phyloP scores from a whole-genome alignment of 2,888 invertebrate genomes.

The Gonocerus acuteangulatus region DNA sequence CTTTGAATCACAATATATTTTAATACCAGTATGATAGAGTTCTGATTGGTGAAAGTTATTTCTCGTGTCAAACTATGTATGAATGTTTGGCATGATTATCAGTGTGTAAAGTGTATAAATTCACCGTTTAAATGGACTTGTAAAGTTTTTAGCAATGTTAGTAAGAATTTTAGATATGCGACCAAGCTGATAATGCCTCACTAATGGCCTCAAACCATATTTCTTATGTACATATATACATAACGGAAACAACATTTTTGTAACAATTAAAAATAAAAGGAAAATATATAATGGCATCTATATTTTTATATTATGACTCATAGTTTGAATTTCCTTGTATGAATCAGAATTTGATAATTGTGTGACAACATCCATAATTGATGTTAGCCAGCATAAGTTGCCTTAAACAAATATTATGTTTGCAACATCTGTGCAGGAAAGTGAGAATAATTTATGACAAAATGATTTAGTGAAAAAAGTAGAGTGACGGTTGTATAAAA shows the following conservation, averaged over 20 bases:
- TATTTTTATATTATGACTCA: neutral
- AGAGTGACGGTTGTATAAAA: no score
- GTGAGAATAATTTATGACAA: no score
- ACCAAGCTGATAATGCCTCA: neutral
- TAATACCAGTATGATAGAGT: neutral
- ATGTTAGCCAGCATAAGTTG: no score
- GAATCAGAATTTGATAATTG: no score
- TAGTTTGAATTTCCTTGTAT: no score
- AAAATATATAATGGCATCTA: neutral
- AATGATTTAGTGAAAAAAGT: no score
- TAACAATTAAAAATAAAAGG: neutral
- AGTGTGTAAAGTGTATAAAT: neutral
- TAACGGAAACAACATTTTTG: neutral
- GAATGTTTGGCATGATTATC: neutral
- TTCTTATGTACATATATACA: neutral
- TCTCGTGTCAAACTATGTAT: neutral
- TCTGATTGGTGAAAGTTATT: neutral
- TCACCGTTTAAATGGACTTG: neutral
- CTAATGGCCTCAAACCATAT: neutral
- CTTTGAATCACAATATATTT: neutral
- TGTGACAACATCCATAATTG: no score
- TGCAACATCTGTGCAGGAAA: no score
- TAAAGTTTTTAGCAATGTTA: neutral
- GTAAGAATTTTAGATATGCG: neutral
- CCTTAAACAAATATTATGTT: no score